Evolutionary conservation across 35 echinoderm and acorn worm species (phyloP).

Genomic region (Heliocidaris erythrogramma): DNA sequence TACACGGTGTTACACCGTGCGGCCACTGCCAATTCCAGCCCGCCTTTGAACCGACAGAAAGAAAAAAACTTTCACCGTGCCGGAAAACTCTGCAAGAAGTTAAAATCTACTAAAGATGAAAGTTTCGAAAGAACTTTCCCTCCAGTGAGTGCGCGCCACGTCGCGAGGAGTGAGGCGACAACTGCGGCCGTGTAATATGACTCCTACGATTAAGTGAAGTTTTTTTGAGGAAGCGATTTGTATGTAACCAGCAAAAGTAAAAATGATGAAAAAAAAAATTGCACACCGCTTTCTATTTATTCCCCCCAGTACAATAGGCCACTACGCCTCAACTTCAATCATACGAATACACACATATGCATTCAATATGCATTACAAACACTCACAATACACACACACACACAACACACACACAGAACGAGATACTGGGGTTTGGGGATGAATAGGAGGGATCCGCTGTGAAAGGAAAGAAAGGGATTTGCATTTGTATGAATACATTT

Average conservation of each 20-base stretch:
- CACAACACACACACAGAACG: slow-evolving; percentile 19
- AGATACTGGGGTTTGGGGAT: not conserved
- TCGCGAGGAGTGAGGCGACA: not conserved
- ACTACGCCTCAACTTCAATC: not conserved
- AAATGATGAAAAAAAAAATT: slow-evolving; percentile 15
- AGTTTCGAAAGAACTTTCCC: not conserved
- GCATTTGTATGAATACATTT: slow-evolving; percentile 43
- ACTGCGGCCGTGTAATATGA: not conserved
- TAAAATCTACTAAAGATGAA: not conserved
- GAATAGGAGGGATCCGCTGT: not conserved
- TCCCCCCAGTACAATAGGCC: slow-evolving; percentile 17
- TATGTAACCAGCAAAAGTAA: slow-evolving; percentile 30
- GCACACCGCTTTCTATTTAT: slow-evolving; percentile 33
- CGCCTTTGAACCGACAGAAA: not conserved
- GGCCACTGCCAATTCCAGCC: not conserved
- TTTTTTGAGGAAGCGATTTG: slow-evolving; percentile 30
- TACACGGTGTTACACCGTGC: not conserved
- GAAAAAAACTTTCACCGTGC: not conserved
- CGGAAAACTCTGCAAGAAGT: not conserved
- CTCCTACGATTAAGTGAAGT: not conserved
- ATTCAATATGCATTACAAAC: not conserved
- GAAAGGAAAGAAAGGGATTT: slow-evolving; percentile 33
- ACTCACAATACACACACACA: not conserved
- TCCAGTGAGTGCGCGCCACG: not conserved
- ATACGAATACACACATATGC: not conserved